A percentile compares a stretch with the other conserved stretches of the same genome.
phyloP scores from a whole-genome alignment of 53 echinoderm and acorn worm genomes.

The Henricia sp. region DNA sequence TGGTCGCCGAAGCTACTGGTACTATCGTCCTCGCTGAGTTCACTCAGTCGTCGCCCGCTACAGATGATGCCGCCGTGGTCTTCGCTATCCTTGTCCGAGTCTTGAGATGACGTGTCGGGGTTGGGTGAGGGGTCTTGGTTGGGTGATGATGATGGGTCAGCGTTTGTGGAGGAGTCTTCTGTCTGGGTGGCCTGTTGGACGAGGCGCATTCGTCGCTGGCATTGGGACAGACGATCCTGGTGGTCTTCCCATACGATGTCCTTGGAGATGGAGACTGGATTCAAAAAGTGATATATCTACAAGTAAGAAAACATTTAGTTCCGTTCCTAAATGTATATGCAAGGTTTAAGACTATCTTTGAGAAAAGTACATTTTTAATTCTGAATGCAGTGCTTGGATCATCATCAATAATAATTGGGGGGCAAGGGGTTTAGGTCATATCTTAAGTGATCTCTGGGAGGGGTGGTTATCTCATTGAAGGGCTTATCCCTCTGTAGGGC shows the following conservation, averaged over 20 bases:
- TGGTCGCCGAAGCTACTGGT: constrained; percentile 89
- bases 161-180: constrained; percentile 47
- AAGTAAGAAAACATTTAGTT: too few species aligned
- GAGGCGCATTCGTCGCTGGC: constrained; percentile 67
- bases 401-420: too few species aligned
- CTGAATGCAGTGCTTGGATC: too few species aligned
- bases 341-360: too few species aligned
- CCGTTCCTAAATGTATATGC: too few species aligned
- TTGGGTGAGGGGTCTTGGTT: constrained; percentile 16
- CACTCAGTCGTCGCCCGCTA: constrained; percentile 85
- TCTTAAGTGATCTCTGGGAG: too few species aligned
- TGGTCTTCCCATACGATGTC: constrained; percentile 86
- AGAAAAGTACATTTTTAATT: too few species aligned
- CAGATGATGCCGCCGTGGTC: constrained; percentile 89
- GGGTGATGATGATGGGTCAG: constrained; percentile 9
- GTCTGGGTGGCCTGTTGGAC: constrained; percentile 91
- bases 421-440: too few species aligned
- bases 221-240: constrained; percentile 78
- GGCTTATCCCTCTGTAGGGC: too few species aligned
- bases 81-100: constrained; percentile 80
- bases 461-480: too few species aligned
- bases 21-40: constrained; percentile 89
- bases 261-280: constrained; percentile 51
- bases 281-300: not conserved
- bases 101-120: constrained; percentile 70